phyloP scores from a whole-genome alignment of 2,888 invertebrate species.

The Endotricha flammealis region DNA sequence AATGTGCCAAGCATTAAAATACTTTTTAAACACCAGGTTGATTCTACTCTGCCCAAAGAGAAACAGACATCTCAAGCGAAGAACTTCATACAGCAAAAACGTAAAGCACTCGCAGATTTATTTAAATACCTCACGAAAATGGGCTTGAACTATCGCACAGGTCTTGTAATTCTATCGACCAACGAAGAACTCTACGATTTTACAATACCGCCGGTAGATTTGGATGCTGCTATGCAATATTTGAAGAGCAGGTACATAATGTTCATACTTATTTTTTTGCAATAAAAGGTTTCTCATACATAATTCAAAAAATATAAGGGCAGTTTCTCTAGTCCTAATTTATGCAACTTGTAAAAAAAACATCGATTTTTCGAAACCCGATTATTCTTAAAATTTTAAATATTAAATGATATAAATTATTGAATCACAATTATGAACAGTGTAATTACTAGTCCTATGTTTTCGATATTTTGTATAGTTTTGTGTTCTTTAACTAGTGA shows the following conservation, averaged over 20 bases:
- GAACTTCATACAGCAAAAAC: slow-evolving; percentile 89
- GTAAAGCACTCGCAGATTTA: slow-evolving; percentile 89
- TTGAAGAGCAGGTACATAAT: slow-evolving; percentile 65
- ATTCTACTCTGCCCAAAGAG: slow-evolving; percentile 77
- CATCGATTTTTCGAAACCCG: too few relatives aligned
- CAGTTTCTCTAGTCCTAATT: too few relatives aligned
- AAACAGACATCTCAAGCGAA: slow-evolving; percentile 89
- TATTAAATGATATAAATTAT: too few relatives aligned
- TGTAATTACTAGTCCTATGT: too few relatives aligned
- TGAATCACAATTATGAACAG: too few relatives aligned
- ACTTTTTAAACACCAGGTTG: slow-evolving; percentile 53
- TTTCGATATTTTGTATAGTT: too few relatives aligned
- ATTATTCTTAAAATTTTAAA: too few relatives aligned
- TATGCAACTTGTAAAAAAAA: too few relatives aligned
- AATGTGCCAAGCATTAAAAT: slow-evolving; percentile 14
- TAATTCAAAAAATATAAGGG: too few relatives aligned
- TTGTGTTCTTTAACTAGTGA: too few relatives aligned
- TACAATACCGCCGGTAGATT: slow-evolving; percentile 83
- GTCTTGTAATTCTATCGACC: slow-evolving; percentile 80
- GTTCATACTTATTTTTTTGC: too few relatives aligned
- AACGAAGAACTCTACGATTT: slow-evolving; percentile 79
- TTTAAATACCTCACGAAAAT: slow-evolving; percentile 87
- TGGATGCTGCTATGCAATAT: slow-evolving; percentile 77
- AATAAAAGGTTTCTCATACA: too few relatives aligned
- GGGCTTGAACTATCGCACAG: slow-evolving; percentile 90